Evolutionary conservation across 2,797 vertebrate genomes (phyloP).

Genomic region (Yasuhikotakia modesta): DNA sequence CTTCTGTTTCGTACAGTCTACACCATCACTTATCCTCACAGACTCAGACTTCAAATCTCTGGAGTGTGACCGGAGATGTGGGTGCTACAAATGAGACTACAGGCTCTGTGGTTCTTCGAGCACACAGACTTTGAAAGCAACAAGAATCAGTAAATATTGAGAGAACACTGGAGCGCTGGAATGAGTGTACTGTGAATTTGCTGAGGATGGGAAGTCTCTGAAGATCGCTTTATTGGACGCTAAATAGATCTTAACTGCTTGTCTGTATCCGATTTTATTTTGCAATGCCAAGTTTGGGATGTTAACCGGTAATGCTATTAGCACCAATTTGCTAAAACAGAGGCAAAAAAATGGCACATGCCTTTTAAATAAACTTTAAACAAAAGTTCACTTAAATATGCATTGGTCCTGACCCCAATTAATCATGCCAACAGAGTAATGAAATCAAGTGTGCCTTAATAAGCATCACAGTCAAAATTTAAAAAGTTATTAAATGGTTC

Average conservation of each 20-base stretch:
- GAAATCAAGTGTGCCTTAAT: conserved; percentile 7
- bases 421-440: background rate
- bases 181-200: conserved; percentile 1
- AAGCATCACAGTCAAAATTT: background rate
- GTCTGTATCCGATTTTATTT: conserved; percentile 2
- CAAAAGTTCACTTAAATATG: background rate
- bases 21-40: conserved; percentile 48
- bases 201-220: conserved; percentile 16
- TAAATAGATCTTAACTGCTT: background rate
- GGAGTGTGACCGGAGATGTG: conserved; percentile 40
- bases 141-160: conserved; percentile 19
- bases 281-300: background rate
- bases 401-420: conserved; percentile 12
- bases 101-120: background rate
- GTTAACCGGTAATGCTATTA: background rate
- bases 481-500: background rate
- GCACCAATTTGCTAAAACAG: background rate
- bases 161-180: background rate
- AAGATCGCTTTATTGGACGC: background rate
- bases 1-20: conserved; percentile 28
- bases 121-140: background rate
- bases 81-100: conserved; percentile 28
- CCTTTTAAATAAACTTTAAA: conserved; percentile 10
- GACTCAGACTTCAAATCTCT: conserved; percentile 42
- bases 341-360: background rate